Evolutionary conservation across 1,140 invertebrate genomes (phyloP).

Genomic region (Gyrodactylus bullatarudis): DNA sequence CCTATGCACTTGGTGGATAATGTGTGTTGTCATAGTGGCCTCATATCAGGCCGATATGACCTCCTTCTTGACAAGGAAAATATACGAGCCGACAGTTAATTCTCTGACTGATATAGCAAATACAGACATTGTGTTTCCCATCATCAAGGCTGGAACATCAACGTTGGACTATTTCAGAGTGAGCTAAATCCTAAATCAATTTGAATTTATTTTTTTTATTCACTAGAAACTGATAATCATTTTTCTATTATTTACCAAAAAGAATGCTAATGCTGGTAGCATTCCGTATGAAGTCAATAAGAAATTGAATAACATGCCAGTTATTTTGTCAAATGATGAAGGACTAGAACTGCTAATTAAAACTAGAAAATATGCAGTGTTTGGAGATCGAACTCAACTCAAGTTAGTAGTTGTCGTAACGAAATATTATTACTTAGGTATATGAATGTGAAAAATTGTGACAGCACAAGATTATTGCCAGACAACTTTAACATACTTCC

Average conservation of each 20-base stretch:
- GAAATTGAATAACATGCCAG: neutral
- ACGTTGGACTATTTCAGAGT: neutral
- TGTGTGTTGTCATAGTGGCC: neutral
- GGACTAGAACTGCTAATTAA: neutral
- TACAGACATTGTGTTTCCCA: neutral
- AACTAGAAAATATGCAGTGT: neutral
- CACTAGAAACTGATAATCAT: too few relatives aligned
- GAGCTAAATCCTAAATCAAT: too few relatives aligned
- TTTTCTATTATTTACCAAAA: too few relatives aligned
- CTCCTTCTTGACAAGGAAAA: neutral
- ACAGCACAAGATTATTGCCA: neutral
- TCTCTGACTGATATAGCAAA: neutral
- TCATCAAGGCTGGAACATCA: neutral
- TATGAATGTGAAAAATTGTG: neutral
- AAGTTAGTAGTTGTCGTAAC: neutral
- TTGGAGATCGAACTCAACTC: neutral
- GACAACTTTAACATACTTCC: neutral
- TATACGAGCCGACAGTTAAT: neutral
- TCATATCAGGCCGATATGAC: neutral
- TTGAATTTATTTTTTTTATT: too few relatives aligned
- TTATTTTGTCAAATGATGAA: neutral
- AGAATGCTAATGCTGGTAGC: neutral
- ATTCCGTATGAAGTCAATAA: neutral
- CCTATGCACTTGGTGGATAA: neutral
- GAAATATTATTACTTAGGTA: neutral